phyloP scores from a whole-genome alignment of 2,888 invertebrate species.

The Heliconius charithonia region DNA sequence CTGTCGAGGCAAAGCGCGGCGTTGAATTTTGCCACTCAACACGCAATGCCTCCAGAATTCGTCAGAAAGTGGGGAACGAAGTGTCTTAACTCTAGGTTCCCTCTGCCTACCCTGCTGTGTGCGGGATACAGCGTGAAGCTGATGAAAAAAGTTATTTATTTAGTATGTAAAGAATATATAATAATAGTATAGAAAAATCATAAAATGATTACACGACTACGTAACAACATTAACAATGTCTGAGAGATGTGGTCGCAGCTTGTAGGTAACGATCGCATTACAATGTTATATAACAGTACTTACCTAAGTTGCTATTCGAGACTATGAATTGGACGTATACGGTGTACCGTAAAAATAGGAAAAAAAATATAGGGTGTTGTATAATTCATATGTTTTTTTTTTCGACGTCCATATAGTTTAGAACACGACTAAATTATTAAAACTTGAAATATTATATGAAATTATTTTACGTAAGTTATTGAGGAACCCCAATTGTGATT shows the following conservation, averaged over 20 bases:
- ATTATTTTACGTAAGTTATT: too few relatives aligned
- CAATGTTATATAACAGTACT: conserved; percentile 56
- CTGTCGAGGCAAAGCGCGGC: too few relatives aligned
- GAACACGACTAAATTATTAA: not conserved
- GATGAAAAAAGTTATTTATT: too few relatives aligned
- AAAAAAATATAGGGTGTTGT: not conserved
- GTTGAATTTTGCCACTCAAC: too few relatives aligned
- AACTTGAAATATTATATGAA: not conserved
- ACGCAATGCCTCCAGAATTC: too few relatives aligned
- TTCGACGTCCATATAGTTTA: not conserved
- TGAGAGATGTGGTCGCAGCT: conserved; percentile 33
- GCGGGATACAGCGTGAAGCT: too few relatives aligned
- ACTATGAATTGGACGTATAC: conserved; percentile 55
- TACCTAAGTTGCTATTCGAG: conserved; percentile 52
- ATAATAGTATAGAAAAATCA: not conserved
- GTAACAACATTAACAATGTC: conserved; percentile 3
- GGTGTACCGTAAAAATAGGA: conserved; percentile 50
- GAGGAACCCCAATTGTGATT: not conserved
- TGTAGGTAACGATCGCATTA: conserved; percentile 43
- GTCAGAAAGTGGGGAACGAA: too few relatives aligned
- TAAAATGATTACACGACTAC: not conserved
- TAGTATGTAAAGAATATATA: not conserved
- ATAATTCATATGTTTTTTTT: not conserved
- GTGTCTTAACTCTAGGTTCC: too few relatives aligned
- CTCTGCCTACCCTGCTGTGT: too few relatives aligned